Base-by-base conservation (phyloP, 2,888 invertebrate genomes). In the Scelioninae gen. 1 region DNA sequence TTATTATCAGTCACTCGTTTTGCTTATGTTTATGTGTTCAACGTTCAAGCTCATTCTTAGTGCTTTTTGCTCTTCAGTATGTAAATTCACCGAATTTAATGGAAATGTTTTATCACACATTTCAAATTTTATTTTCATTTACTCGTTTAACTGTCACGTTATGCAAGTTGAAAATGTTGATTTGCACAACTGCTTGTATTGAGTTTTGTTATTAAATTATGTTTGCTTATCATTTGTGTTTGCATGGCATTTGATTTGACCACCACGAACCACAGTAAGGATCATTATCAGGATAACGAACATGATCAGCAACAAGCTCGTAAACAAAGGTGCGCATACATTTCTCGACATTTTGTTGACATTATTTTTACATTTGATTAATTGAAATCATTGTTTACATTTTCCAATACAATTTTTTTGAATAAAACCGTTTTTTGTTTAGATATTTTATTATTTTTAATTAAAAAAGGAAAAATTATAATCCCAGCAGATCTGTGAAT, bases 201-300 rank as follows among this genome's bases (percentile, higher is more conserved):
- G 23, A 23, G 4, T 72, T 83, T 83, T 76, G 38, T 83, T 65
- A 51, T 56, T 77, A 38, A 53, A 55, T 40, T 38, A 23, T 82
- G 49, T 66, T 58, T 82, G 78, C 58, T 23, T 83, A 45, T 81
- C 76, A 82, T 85, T 74, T 87, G 74, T 86, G 69, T 85, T 84
- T 87, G 86, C 84, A 87, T 85, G 84, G n/a, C 29, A 47, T 81
- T 84, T 79, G 13, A 40, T 53, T 75, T 79, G 38, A 40, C 72
- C 7, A 7, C 76, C 81, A 85, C 69, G 78, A 76, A 85, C 86
- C 79, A 77, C 89, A 90, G 90, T 87, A 90, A 90, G 88, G 91
- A 91, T 78, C 89, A 88, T 66, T 90, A 89, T 86, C 90, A 89
- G 84, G 91, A 90, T 84, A 86, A 86, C 74, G 90, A 91, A 82